phyloP scores from a whole-genome alignment of 2,113 vertebrate genomes.

The Nipponia nippon region DNA sequence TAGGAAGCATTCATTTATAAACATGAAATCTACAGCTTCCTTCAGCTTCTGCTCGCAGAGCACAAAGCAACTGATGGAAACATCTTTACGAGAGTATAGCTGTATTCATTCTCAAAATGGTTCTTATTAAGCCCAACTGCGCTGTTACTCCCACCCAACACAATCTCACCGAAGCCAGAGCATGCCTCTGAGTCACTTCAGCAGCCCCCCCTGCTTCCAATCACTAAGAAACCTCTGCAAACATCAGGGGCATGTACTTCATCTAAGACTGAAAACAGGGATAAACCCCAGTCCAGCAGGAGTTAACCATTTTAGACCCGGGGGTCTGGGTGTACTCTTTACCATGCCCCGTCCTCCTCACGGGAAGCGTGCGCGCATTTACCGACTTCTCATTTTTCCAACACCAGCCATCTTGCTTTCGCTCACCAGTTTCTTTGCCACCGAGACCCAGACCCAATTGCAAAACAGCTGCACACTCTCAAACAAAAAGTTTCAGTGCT shows the following conservation, averaged over 20 bases:
- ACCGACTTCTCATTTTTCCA: not conserved
- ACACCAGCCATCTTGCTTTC: not conserved
- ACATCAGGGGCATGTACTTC: not conserved
- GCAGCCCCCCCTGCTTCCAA: not conserved
- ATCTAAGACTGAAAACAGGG: not conserved
- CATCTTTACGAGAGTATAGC: fast-evolving
- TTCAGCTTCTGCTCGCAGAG: not conserved
- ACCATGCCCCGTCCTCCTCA: not conserved
- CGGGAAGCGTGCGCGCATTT: fast-evolving
- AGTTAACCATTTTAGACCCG: not conserved
- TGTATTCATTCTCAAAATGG: not conserved
- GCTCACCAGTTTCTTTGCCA: too few relatives aligned
- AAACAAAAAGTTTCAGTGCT: not conserved
- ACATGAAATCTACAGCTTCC: not conserved
- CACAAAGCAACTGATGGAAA: not conserved
- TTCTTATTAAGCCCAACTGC: not conserved
- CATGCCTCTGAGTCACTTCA: fast-evolving
- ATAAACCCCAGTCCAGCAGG: not conserved
- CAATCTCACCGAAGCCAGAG: not conserved
- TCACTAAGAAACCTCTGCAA: not conserved
- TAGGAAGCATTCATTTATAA: not conserved
- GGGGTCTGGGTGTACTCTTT: not conserved
- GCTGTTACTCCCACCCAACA: not conserved
- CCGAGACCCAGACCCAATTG: not conserved
- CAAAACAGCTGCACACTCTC: not conserved